Conservation (phyloP, 2,113 vertebrate genomes). For the Thymallus thymallus region DNA sequence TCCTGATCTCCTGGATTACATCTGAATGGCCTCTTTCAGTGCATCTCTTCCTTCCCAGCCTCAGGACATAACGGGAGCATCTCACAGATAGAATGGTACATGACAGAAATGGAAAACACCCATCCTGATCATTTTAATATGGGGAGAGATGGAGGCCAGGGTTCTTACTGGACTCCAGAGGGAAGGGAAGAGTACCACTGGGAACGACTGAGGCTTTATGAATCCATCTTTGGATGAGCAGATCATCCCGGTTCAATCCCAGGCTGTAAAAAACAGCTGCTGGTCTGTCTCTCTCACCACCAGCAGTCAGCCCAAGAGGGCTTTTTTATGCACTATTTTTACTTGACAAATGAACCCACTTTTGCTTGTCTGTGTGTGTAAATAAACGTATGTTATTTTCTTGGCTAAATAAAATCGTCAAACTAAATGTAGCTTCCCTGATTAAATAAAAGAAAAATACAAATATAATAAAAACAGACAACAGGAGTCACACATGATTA, state of each 20-base stretch:
- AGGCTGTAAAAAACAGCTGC: constrained; percentile 35
- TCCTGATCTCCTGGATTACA: constrained; percentile 54
- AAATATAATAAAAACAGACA: no score
- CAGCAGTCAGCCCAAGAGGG: no score
- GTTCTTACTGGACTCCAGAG: not conserved
- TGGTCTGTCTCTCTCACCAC: no score
- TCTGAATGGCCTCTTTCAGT: constrained; percentile 52
- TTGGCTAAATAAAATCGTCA: no score
- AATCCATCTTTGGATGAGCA: constrained; percentile 6
- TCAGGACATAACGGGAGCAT: constrained; percentile 1
- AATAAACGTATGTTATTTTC: no score
- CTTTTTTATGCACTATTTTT: no score
- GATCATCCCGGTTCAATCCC: not conserved
- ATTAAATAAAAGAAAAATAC: no score
- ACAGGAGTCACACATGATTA: no score
- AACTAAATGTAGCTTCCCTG: no score
- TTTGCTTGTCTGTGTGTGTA: no score
- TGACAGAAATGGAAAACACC: constrained; percentile 11
- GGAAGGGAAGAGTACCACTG: not conserved
- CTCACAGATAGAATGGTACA: constrained; percentile 9
- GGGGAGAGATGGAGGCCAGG: not conserved
- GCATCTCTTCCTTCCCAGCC: constrained; percentile 49
- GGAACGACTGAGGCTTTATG: not conserved
- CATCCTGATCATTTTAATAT: not conserved
- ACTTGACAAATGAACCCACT: no score